Evolutionary conservation across 2,888 invertebrate species (phyloP), one percentile per base, ranked within the genome.

Genomic region (Leptinotarsa juncta): DNA sequence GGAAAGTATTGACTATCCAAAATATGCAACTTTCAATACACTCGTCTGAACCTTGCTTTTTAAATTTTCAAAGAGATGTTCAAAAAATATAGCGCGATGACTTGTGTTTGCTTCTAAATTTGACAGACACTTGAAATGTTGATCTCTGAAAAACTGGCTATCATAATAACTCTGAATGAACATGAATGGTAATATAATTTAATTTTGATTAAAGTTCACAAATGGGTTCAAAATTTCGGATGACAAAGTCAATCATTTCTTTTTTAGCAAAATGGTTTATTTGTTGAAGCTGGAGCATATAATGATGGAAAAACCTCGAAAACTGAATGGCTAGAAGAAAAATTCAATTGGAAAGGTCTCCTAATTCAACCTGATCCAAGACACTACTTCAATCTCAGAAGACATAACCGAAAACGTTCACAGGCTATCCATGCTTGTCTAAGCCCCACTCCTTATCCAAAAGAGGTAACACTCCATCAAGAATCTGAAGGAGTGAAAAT

Each of bases 381-480:
- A n/a, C 94, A 94, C 88, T 96, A 92, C 89, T 92, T 94, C 74
- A 90, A 90, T 76, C 87, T 94, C 81, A 87, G 92, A 23, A 87
- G 90, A 72, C 91, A 91, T 81, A 91, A 86, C 81, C 89, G 91
- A 78, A 89, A 90, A 70, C 90, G 90, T 79, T 90, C 92, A 57
- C 90, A 92, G 83, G 92, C 89, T 82, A 90, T 94, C 79, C 95
- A 95, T 84, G 95, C 95, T 70, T 96, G 96, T 81, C 90, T 96
- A 74, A 95, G 95, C 84, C 92, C 94, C 48, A 92, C 92, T 71
- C 90, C 91, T 60, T 94, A 94, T 84, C 95, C 94, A 23, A 91
- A 94, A 86, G 94, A 95, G 77, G 78, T 82, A 15, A 86, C 84
- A 32, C 82, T 85, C 68, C 86, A 84, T 70, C 85, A 84, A 67